These are phyloP conservation scores for Stigmatopora argus DNA, from an alignment of 2,113 vertebrate species.

Conservation along the genomic window DNA sequence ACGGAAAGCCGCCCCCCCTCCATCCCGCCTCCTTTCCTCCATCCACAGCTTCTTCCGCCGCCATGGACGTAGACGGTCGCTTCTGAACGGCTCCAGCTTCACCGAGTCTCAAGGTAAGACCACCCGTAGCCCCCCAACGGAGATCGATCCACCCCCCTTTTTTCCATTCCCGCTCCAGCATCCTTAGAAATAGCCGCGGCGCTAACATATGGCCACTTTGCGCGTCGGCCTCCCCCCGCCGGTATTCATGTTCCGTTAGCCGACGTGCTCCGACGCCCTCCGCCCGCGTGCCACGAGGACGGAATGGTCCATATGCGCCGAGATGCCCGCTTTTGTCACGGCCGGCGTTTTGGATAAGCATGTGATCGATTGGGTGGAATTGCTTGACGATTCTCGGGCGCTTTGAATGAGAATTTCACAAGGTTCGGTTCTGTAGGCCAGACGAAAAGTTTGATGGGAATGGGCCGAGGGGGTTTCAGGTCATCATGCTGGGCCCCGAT, in stretches of 20 bases:
- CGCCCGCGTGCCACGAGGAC: neutral
- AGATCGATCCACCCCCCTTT: neutral
- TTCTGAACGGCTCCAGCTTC: neutral
- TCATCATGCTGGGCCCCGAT: neutral
- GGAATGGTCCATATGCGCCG: neutral
- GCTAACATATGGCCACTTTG: conserved; percentile 21
- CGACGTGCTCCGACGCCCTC: neutral
- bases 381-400: neutral
- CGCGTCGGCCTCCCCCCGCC: neutral
- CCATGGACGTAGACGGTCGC: neutral
- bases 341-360: neutral
- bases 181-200: conserved; percentile 15
- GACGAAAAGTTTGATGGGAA: neutral
- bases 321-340: neutral
- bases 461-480: neutral
- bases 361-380: neutral
- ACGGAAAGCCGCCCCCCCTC: conserved; percentile 19
- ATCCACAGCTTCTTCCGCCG: neutral
- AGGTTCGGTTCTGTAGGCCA: neutral
- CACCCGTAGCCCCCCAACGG: conserved; percentile 15
- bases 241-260: neutral
- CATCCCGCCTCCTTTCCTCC: neutral
- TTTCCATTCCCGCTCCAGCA: conserved; percentile 1
- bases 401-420: neutral
- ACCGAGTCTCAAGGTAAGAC: conserved; percentile 4